Percentiles rank a stretch among this genome's conserved stretches.
phyloP scores from a whole-genome alignment of 2,888 invertebrate genomes.

The Hypomecis punctinalis region DNA sequence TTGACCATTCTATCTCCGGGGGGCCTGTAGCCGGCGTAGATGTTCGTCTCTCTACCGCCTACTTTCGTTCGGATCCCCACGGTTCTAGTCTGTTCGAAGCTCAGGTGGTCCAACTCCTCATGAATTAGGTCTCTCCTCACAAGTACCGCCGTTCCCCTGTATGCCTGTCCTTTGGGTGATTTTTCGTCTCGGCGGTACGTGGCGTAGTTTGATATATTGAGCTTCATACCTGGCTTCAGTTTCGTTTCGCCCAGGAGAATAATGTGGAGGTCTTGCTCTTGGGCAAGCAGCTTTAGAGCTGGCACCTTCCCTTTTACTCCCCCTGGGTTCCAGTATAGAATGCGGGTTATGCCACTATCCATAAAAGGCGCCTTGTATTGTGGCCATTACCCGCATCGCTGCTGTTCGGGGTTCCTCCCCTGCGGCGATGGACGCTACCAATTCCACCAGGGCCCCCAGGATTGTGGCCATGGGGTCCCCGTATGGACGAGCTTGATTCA shows the following conservation, averaged over 20 bases:
- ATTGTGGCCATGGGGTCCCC: background rate
- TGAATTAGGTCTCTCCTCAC: constrained; percentile 17
- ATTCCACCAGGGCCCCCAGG: background rate
- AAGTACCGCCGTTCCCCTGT: constrained; percentile 7
- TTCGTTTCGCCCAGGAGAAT: constrained; percentile 14
- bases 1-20: background rate
- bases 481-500: too few relatives aligned
- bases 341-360: background rate
- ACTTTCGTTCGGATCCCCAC: background rate
- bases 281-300: constrained; percentile 6
- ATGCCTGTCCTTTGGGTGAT: background rate
- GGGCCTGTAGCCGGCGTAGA: constrained; percentile 16
- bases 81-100: background rate
- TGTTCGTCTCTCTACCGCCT: background rate
- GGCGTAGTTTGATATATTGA: background rate
- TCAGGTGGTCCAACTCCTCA: constrained; percentile 1
- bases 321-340: constrained; percentile 27
- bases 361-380: background rate
- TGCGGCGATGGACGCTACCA: background rate
- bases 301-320: background rate
- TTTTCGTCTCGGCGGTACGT: constrained; percentile 3
- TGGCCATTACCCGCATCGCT: constrained; percentile 1
- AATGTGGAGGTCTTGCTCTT: constrained; percentile 1
- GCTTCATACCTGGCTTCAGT: background rate
- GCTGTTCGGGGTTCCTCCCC: background rate